Evolutionary conservation across 2,888 invertebrate genomes (phyloP), one percentile per base, ranked within the genome.

Genomic region (Drosophila vallismaia): DNA sequence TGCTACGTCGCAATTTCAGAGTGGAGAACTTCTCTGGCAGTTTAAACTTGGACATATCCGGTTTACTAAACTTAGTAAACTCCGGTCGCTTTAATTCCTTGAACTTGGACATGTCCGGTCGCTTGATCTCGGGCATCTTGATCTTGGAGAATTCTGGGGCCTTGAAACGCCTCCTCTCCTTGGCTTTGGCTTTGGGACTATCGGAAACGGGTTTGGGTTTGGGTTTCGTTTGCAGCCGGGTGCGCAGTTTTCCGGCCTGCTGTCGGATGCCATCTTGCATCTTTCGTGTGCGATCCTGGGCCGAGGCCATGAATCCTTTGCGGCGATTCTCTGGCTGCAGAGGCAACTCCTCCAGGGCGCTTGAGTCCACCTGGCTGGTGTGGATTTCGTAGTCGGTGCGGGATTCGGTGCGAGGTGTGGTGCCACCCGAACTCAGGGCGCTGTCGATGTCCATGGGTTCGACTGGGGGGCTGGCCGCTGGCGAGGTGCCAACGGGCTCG

Each of bases 171-270:
- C 89, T 88, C 1, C 91, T 86, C 51, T 90, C 91, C 59, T 91
- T 90, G 14, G 89, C 86, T 58, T 88, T 80, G 1, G 81, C 88
- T 58, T 91, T 91, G 2, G 91, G 91, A 59, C 91, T 92, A 3
- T 85, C 86, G 4, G 90, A 88, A 9, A 88, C 84, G 4, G 88
- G 77, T 40, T 90, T 90, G 0, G 79, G 70, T 6, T 79, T 81
- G 2, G 81, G 59, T 45, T 90, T 67, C 19, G 94, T 93, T 84
- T 94, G 93, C 60, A 95, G 88, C 88, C 95, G 95, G 0, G 94
- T 94, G 89, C 94, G 94, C 29, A 97, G 90, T 91, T 95, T 95
- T 29, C 94, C 95, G 12, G 96, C 95, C 89, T 96, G 95, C 40
- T 92, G 93, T 79, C 94, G 94, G 50, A 96, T 82, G 76, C 94